Base-by-base conservation (phyloP, 2,888 invertebrate species). In the Aspidiotus destructor region DNA sequence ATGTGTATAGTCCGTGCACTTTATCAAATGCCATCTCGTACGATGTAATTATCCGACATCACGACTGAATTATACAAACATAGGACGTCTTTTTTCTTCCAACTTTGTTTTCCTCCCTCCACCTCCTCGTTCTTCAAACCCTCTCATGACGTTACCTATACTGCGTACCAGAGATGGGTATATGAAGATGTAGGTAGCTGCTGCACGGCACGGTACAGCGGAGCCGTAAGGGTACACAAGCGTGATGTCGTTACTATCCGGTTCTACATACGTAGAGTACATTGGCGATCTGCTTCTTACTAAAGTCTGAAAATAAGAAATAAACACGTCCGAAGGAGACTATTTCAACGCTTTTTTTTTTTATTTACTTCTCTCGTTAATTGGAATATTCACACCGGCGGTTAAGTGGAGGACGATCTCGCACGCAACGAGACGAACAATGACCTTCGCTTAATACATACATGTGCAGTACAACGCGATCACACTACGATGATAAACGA, bases 211-310 rank as follows among this genome's bases (percentile, higher is more conserved):
- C 53, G 62, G 48, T 41, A 44, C 44, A 61, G 16, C 42, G 62
- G 62, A 48, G 53, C 41, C 41, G 15, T 42, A 41, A 13, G 48
- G 48, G 10, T 13, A 28, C 28, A 40, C 54, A 65, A 65, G 58
- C 65, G 65, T 65, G 65, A 65, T 58, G 58, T 55, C 65, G 65
- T 28, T 58, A 10, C 62, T 65, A 65, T 65, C 65, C 65, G 65
- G 65, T 65, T 65, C 65, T 58, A 17, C 44, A 8, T 16, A 15
- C 44, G 15, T 16, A 15, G 41, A 61, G 41, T 54, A 58, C 52
- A 28, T 17, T 17, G n/a, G 44, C 48, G 28, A 16, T 57, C 57
- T 16, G 10, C 15, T 17, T 57, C 7, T 52, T 52, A 13, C 13
- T 16, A n/a, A 17, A 57, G 57, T 15, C 57, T n/a, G 57, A n/a